Evolutionary conservation across 2,113 vertebrate genomes (phyloP), one percentile per base, ranked within the genome.

Genomic region (Condylura cristata): DNA sequence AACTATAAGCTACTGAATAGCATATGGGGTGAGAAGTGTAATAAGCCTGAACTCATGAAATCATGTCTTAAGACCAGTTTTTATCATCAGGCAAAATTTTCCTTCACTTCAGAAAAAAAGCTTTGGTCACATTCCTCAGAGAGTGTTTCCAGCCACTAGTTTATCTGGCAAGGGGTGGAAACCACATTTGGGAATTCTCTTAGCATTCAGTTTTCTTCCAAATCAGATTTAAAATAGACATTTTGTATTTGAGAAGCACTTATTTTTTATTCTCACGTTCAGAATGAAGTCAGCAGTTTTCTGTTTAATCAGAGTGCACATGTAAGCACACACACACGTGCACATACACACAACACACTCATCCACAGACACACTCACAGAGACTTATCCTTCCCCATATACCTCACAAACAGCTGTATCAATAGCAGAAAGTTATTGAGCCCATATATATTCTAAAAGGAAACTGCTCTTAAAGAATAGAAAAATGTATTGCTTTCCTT

Each of bases 31-130:
- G 81, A 63, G 90, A 96, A 71, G 63, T 82, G 78, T 78, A 93
- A 76, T 61, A 92, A 86, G 72, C 68, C 79, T 95, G 94, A 96
- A 82, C 70, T 79, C 91, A 37, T 53, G 71, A 97, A 95, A 86
- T 51, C 0, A 17, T 96, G 92, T 96, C 92, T 83, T 34, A 7
- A 6, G 68, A 24, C 91, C 17, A 14, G 14, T 96, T 97, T 90
- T 97, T 61, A 78, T 91, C 71, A 65, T 78, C 44, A 46, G 56
- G 86, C 32, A 94, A 65, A 94, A 92, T 91, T 74, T 97, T 93
- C 76, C 86, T 91, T 90, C 78, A 61, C 74, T 81, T 86, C 66
- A 75, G 70, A 82, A 66, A 53, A 89, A 71, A 70, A 10, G 13
- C 24, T 70, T 66, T 86, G 93, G 61, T 95, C 46, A 83, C 76